Base-by-base conservation (phyloP, 2,888 invertebrate genomes). In the Lysandra coridon region DNA sequence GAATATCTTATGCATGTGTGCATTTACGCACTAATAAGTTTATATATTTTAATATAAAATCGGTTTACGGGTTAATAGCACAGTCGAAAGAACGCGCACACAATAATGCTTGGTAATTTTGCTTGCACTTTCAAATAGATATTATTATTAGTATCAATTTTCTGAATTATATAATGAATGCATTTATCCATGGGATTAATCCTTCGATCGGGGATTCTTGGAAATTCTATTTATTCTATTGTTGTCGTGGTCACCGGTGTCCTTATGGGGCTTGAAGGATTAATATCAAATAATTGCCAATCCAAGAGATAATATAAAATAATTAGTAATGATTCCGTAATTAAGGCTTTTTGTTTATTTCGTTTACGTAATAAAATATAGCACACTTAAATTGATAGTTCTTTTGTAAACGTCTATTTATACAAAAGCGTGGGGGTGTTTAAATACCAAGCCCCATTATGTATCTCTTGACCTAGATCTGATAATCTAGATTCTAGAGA, bases 401-500 rank as follows among this genome's bases (percentile, higher is more conserved):
- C 1, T 69, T 69, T 69, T 12, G 69, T 69, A 69, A 37, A 69
- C 33, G 12, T 69, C 33, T 69, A 69, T 69, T 69, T 69, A 33
- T 69, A 69, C 14, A 69, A 23, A 14, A 69, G 33, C 33, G 69
- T 69, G 33, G 69, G 69, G 10, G 33, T 69, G 10, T 69, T 37
- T 33, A 6, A 69, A 69, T 33, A 37, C 69, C 69, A 33, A 69
- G 69, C 69, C 69, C 69, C 17, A 69, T 10, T 3, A 64, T 12
- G 30, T 64, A 10, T 69, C 33, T 69, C 69, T 69, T 69, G 69
- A 69, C 69, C 69, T 69, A 37, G 69, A 69, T 69, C 69, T 69
- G 69, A 5, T 69, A 69, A 69, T 69, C 69, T 69, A 69, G 33
- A 69, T 17, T 33, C 14, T 33, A 17, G 17, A 37, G 14, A 69